Evolutionary conservation across 2,888 invertebrate genomes (phyloP), one percentile per base, ranked within the genome.

Genomic region (Geotrupes spiniger): DNA sequence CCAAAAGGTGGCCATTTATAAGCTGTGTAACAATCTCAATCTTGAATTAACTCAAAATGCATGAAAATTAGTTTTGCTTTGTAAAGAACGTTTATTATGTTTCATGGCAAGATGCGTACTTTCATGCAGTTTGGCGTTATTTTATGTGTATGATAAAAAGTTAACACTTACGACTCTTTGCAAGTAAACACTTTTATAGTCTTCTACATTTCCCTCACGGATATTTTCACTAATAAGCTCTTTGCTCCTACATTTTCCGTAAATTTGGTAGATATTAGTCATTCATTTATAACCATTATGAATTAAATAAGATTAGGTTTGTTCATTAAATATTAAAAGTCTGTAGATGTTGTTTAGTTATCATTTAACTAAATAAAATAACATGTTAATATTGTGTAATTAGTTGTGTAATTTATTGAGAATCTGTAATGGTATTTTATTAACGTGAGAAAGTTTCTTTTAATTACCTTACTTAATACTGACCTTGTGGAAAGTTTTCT

Each of bases 181-280:
- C 53, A 51, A 53, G 42, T 52, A 52, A 52, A 52, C 57, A 58
- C 56, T 46, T 51, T 49, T 42, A 51, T 44, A 49, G 45, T 15
- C 39, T 51, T 54, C 47, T 53, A 54, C 48, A 51, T 53, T 50
- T 48, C 48, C 52, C 45, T 51, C 42, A 36, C 37, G 51, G 48
- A 39, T 46, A 44, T 56, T 44, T 43, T 47, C 53, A 54, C 54
- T 45, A 45, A 51, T 51, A 49, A 48, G 54, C 51, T 57, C 43
- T 53, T 57, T 51, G 57, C 54, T 57, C 53, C 54, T 46, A 43
- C 42, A 44, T 14, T 40, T 25, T 38, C 31, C 6, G 27, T 21
- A 46, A 46, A 40, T 46, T 46, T 31, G 40, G 31, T 46, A 46
- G 40, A 46, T 46, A 46, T 46, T 46, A 39, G 21, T 21, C 21